Conservation (phyloP, 2,888 invertebrate species). For the Lasioglossum morio region DNA sequence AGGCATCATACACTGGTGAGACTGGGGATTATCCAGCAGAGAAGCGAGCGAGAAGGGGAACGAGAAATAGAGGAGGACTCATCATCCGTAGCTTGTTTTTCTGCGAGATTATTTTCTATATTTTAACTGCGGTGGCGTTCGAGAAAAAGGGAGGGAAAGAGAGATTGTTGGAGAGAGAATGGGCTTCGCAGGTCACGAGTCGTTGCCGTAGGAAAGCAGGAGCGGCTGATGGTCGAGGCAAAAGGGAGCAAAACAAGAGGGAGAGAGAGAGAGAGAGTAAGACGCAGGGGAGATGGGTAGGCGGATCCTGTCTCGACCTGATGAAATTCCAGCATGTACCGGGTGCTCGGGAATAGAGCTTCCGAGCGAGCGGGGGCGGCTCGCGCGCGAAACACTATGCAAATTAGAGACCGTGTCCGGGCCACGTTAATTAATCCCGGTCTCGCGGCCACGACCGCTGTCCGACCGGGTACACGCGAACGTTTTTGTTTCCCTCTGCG, state of each 20-base stretch:
- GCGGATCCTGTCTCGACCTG: conserved; percentile 71
- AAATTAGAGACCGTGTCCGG: conserved; percentile 36
- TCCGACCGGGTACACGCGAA: conserved; percentile 6
- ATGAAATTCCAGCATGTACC: conserved; percentile 74
- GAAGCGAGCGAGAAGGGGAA: background rate
- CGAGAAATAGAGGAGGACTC: background rate
- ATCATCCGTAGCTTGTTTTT: background rate
- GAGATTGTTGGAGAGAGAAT: background rate
- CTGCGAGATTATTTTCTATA: background rate
- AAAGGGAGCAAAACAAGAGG: conserved; percentile 48
- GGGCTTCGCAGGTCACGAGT: background rate
- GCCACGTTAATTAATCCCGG: conserved; percentile 53
- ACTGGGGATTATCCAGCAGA: background rate
- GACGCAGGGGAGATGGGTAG: conserved; percentile 59
- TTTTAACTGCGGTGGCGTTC: background rate
- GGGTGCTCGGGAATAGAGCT: conserved; percentile 67
- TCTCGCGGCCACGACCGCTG: conserved; percentile 4
- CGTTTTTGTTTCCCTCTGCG: conserved; percentile 10
- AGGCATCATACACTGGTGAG: background rate
- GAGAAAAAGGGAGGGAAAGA: background rate
- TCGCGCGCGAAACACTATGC: conserved; percentile 37
- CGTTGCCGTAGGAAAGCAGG: background rate
- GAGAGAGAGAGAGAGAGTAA: background rate
- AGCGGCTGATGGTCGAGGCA: conserved; percentile 4
- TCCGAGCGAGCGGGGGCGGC: background rate